Conservation (phyloP, 2,888 invertebrate genomes). For the Prosapia bicincta region DNA sequence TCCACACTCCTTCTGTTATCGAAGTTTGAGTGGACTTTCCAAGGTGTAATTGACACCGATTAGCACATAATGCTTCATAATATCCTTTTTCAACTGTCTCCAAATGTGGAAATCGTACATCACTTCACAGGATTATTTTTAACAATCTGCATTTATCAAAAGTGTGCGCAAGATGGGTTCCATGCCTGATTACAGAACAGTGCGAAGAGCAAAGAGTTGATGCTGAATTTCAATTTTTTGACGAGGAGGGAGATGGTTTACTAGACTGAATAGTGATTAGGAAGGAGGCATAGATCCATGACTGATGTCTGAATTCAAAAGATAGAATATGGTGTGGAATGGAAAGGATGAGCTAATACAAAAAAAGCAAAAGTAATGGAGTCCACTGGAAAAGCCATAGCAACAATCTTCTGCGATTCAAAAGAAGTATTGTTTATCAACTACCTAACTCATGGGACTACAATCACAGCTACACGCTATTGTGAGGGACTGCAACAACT, state of each 20-base stretch:
- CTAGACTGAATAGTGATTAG: constrained; percentile 24
- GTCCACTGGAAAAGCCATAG: constrained; percentile 8
- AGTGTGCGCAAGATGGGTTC: constrained; percentile 30
- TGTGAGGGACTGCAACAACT: neutral
- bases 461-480: constrained; percentile 25
- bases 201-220: constrained; percentile 28
- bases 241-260: constrained; percentile 10
- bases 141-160: neutral
- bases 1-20: neutral
- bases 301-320: constrained; percentile 27
- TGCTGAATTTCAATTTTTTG: constrained; percentile 9
- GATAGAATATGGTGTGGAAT: constrained; percentile 27
- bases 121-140: constrained; percentile 22
- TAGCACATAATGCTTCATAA: constrained; percentile 4
- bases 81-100: constrained; percentile 3
- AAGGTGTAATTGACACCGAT: constrained; percentile 6
- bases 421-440: neutral
- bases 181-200: constrained; percentile 19
- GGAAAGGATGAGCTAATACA: constrained; percentile 9
- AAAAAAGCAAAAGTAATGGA: constrained; percentile 5
- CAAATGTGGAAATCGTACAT: constrained; percentile 6
- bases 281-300: constrained; percentile 32
- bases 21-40: constrained; percentile 7
- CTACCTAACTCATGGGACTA: constrained; percentile 25
- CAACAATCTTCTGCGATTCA: constrained; percentile 30